Percentiles rank a stretch among this genome's conserved stretches.
Evolutionary conservation across 1,140 invertebrate species (phyloP).

Genomic region (Orius insidiosus): DNA sequence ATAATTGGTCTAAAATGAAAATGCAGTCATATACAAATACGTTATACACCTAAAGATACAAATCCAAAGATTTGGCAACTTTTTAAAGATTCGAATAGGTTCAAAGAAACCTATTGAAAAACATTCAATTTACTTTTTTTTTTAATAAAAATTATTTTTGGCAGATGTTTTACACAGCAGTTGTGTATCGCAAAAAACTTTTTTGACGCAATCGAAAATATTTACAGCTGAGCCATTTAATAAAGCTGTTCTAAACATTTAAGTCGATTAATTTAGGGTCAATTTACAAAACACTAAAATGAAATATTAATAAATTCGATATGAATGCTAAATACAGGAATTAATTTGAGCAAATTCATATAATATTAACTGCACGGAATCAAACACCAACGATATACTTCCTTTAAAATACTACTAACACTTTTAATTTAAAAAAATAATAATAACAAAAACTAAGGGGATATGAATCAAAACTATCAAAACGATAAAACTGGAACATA

Average conservation of each 20-base stretch:
- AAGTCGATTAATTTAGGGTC: constrained; percentile 1
- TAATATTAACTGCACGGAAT: constrained; percentile 9
- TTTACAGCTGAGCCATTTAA: constrained; percentile 8
- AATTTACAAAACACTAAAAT: constrained; percentile 2
- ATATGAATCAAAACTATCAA: neutral
- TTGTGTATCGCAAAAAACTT: neutral
- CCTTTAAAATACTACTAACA: constrained; percentile 7
- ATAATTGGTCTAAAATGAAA: too few species aligned
- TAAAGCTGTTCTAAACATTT: neutral
- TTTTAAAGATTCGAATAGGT: neutral
- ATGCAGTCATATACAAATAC: too few species aligned
- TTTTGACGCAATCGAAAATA: neutral
- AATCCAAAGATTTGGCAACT: neutral
- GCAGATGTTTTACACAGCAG: constrained; percentile 3
- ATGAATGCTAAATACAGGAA: constrained; percentile 11
- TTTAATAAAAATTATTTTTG: neutral
- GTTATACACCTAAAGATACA: too few species aligned
- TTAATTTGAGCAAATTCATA: constrained; percentile 15
- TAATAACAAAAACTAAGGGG: too few species aligned
- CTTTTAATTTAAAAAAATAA: neutral
- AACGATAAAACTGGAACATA: neutral
- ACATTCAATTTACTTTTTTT: too few species aligned
- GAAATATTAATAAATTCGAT: constrained; percentile 12
- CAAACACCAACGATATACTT: constrained; percentile 9
- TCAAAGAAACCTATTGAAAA: too few species aligned